Percentiles rank a stretch among this genome's conserved stretches.
Conservation (phyloP, 2,113 vertebrate species). For the Tetrax tetrax region DNA sequence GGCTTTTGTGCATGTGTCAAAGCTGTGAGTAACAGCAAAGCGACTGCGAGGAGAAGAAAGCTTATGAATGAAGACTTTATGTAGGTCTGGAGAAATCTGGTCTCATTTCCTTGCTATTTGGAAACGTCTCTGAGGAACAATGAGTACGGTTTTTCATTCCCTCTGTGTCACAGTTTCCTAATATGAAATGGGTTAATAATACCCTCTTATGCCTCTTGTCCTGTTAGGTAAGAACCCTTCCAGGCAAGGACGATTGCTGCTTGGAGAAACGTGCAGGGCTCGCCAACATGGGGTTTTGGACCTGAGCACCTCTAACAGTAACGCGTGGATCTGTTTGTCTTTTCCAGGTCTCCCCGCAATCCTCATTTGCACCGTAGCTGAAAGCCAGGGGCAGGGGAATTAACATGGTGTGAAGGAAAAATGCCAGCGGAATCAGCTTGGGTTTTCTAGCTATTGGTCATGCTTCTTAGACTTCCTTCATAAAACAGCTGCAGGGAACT, state of each 20-base stretch:
- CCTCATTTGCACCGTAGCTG: neutral
- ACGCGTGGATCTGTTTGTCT: neutral
- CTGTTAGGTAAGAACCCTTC: neutral
- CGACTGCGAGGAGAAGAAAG: neutral
- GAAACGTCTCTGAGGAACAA: neutral
- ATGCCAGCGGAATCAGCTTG: neutral
- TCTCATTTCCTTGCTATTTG: neutral
- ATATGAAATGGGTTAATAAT: neutral
- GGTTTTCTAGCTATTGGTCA: conserved; percentile 16
- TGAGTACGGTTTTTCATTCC: neutral
- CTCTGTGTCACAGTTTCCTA: neutral
- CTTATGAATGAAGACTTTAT: neutral
- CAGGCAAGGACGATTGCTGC: neutral
- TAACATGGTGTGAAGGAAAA: neutral
- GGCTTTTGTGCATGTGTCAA: neutral
- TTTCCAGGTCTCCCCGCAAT: neutral
- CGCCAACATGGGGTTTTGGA: neutral
- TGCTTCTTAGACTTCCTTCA: neutral
- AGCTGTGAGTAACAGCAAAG: neutral
- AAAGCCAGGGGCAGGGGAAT: neutral
- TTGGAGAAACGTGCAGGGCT: accelerated
- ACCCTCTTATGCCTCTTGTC: neutral
- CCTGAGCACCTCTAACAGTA: neutral
- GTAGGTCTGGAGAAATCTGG: neutral
- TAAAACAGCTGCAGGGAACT: conserved; percentile 36